Evolutionary conservation across 2,113 vertebrate species (phyloP).

Genomic region (Sapayoa aenigma): DNA sequence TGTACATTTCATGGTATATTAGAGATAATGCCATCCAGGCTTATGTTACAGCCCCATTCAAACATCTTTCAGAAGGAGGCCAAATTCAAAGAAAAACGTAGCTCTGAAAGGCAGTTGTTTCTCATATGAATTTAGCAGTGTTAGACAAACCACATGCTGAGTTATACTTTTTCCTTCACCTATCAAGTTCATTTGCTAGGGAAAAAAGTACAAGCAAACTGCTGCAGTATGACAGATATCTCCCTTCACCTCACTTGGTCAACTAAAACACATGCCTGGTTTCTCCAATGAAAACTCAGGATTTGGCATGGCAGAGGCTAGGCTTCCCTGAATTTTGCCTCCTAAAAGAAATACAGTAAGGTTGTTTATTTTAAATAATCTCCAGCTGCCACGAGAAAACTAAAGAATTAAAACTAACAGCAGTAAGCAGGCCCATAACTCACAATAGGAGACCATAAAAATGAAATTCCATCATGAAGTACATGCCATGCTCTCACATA

Average conservation of each 20-base stretch:
- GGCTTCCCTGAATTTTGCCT: background rate
- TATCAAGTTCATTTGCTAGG: accelerated
- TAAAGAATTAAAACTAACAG: background rate
- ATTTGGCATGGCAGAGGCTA: background rate
- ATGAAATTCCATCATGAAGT: background rate
- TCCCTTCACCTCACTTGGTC: background rate
- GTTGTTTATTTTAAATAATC: background rate
- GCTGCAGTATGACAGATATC: background rate
- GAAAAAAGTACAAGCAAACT: background rate
- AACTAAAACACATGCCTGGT: background rate
- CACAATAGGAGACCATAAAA: background rate
- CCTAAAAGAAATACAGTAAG: background rate
- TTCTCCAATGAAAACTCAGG: background rate
- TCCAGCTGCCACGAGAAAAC: background rate
- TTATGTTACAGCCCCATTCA: background rate
- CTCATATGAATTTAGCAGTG: background rate
- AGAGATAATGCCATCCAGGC: background rate
- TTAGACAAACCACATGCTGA: background rate
- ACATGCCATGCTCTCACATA: background rate
- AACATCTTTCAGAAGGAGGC: background rate
- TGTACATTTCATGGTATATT: background rate
- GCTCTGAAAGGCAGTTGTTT: background rate
- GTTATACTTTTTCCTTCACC: background rate
- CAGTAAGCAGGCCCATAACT: background rate
- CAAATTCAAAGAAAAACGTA: background rate